A percentile compares a stretch with the other conserved stretches of the same genome.
phyloP scores from a whole-genome alignment of 2,888 invertebrate genomes.

The Myopa tessellatipennis region DNA sequence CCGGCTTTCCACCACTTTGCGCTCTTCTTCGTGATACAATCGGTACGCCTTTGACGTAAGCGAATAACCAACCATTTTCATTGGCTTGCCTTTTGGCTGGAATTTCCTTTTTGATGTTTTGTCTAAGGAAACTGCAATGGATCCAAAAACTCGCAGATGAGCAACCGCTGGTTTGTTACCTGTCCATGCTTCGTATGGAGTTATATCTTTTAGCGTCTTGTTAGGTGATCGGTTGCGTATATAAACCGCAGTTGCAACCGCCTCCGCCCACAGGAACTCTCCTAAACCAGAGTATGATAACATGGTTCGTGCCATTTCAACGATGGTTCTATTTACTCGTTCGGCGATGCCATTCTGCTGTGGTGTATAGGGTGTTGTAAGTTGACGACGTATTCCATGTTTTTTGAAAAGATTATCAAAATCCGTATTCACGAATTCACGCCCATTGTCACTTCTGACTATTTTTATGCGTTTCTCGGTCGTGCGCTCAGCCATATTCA shows the following conservation, averaged over 20 bases:
- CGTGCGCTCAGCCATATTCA: conserved; percentile 11
- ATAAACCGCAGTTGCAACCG: too few relatives aligned
- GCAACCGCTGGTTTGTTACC: too few relatives aligned
- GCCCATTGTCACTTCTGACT: conserved; percentile 23
- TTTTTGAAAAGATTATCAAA: background rate
- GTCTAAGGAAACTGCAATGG: conserved; percentile 40
- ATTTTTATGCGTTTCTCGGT: conserved; percentile 17
- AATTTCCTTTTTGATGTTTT: conserved; percentile 41
- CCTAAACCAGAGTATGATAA: too few relatives aligned
- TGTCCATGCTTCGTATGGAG: too few relatives aligned
- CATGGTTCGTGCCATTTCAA: background rate
- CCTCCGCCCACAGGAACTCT: background rate
- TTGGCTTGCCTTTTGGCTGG: conserved; percentile 39
- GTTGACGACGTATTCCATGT: too few relatives aligned
- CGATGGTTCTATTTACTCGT: background rate
- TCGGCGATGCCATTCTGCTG: too few relatives aligned
- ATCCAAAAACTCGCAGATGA: conserved; percentile 41
- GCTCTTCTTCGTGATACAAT: conserved; percentile 25
- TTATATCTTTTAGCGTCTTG: too few relatives aligned
- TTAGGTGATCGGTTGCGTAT: too few relatives aligned
- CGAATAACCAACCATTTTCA: conserved; percentile 21
- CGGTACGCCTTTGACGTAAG: conserved; percentile 29
- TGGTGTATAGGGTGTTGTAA: too few relatives aligned
- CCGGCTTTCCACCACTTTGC: conserved; percentile 31
- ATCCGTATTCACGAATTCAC: conserved; percentile 30